Evolutionary conservation across 1,140 invertebrate genomes (phyloP).

Genomic region (Euwallacea fornicatus): DNA sequence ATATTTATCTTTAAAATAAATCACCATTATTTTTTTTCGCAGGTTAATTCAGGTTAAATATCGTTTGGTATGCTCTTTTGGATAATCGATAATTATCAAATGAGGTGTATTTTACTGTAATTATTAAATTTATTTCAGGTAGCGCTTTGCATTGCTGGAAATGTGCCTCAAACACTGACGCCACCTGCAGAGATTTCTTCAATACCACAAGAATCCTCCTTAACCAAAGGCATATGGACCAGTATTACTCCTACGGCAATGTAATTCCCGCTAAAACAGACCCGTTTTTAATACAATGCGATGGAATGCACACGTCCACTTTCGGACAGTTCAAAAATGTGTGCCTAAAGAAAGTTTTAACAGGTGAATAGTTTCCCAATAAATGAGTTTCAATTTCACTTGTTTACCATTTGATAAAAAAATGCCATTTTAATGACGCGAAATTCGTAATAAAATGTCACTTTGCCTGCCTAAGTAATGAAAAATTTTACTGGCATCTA

Average conservation of each 20-base stretch:
- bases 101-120: too few relatives aligned
- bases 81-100: too few relatives aligned
- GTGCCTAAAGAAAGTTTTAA: constrained; percentile 40
- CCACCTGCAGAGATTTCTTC: constrained; percentile 72
- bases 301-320: constrained; percentile 50
- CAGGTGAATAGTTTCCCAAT: constrained; percentile 24
- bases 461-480: too few relatives aligned
- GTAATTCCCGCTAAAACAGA: constrained; percentile 25
- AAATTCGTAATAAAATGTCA: too few relatives aligned
- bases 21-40: too few relatives aligned
- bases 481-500: too few relatives aligned
- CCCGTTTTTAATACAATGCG: constrained; percentile 31
- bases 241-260: constrained; percentile 42
- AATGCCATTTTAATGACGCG: neutral
- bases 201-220: constrained; percentile 60
- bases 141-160: constrained; percentile 70
- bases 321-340: constrained; percentile 38
- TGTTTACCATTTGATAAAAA: neutral
- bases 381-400: neutral
- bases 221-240: constrained; percentile 60
- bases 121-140: constrained; percentile 52
- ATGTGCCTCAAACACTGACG: constrained; percentile 69
- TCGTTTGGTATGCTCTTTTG: too few relatives aligned
- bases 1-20: too few relatives aligned
- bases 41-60: too few relatives aligned